phyloP scores from a whole-genome alignment of 1,140 invertebrate genomes.

The Ostrea denselamellosa region DNA sequence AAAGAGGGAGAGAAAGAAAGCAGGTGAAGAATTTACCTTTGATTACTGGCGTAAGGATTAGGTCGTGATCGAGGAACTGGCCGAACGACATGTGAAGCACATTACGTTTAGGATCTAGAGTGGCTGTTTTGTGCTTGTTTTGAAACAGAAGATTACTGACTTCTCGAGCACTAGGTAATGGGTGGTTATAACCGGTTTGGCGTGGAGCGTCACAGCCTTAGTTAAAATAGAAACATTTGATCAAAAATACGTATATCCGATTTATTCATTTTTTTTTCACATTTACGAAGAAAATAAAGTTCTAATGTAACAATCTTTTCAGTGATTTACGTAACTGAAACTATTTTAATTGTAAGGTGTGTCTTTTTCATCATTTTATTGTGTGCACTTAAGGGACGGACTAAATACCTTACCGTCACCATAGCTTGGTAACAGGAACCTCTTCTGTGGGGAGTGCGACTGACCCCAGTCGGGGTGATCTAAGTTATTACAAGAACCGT shows the following conservation, averaged over 20 bases:
- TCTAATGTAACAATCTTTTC: not conserved
- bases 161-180: slow-evolving; percentile 50
- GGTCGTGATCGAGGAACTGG: slow-evolving; percentile 57
- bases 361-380: no score
- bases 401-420: slow-evolving; percentile 84
- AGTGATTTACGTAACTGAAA: not conserved
- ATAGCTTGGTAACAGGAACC: slow-evolving; percentile 90
- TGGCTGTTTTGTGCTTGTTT: not conserved
- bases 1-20: not conserved
- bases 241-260: not conserved
- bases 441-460: slow-evolving; percentile 87
- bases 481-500: slow-evolving; percentile 94
- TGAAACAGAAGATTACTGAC: slow-evolving; percentile 53
- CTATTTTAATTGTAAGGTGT: not conserved
- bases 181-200: not conserved
- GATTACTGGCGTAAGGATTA: slow-evolving; percentile 46
- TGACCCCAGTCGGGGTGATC: slow-evolving; percentile 86
- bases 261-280: not conserved
- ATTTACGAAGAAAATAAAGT: not conserved
- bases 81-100: slow-evolving; percentile 56
- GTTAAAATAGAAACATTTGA: not conserved
- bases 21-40: slow-evolving; percentile 34
- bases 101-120: slow-evolving; percentile 33
- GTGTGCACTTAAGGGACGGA: no score
- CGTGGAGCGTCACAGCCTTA: not conserved